A percentile compares a stretch with the other conserved stretches of the same genome.
phyloP scores from a whole-genome alignment of 1,140 invertebrate genomes.

The Anastrepha obliqua region DNA sequence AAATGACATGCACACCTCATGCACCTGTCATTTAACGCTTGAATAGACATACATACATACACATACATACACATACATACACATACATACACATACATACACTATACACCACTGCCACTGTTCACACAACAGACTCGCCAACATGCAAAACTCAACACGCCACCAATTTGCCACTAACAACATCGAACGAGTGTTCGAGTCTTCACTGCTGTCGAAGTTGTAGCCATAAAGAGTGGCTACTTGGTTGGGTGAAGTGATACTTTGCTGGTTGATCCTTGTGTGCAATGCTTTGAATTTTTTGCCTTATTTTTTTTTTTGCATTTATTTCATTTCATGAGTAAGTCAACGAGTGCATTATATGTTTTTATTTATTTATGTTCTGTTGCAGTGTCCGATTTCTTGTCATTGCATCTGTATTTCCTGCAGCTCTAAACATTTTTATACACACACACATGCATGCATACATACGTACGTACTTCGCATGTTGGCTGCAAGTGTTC shows the following conservation, averaged over 20 bases:
- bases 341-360: neutral
- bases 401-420: constrained; percentile 18
- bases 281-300: neutral
- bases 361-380: constrained; percentile 22
- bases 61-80: constrained; percentile 14
- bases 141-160: constrained; percentile 29
- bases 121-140: neutral
- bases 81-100: neutral
- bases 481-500: neutral
- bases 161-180: constrained; percentile 1
- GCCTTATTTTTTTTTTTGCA: neutral
- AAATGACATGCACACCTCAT: constrained; percentile 40
- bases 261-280: neutral
- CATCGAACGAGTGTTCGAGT: neutral
- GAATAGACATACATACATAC: constrained; percentile 3
- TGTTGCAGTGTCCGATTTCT: constrained; percentile 32
- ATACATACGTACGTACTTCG: too few species aligned
- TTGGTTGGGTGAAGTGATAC: neutral
- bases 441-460: too few species aligned
- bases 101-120: neutral
- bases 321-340: neutral
- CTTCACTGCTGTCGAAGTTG: neutral
- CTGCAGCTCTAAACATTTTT: neutral
- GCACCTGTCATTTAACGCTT: constrained; percentile 49
- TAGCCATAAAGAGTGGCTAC: constrained; percentile 3